A percentile compares a stretch with the other conserved stretches of the same genome.
Conservation (phyloP, 2,113 vertebrate genomes). For the Siniperca chuatsi region DNA sequence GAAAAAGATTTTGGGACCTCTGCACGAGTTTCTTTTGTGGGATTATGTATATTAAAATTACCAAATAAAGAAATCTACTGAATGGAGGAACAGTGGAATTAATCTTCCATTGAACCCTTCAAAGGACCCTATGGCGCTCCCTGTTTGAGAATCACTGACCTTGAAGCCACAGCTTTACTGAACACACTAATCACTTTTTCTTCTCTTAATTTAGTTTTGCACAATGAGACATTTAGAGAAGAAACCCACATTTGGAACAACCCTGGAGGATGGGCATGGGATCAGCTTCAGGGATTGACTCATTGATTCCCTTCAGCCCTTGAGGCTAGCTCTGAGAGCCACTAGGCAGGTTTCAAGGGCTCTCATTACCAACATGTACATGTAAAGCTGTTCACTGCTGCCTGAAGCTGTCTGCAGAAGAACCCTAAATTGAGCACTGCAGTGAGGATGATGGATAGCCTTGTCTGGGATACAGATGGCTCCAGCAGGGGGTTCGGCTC, state of each 20-base stretch:
- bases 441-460: slow-evolving; percentile 78
- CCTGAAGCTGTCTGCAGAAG: slow-evolving; percentile 71
- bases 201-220: slow-evolving; percentile 43
- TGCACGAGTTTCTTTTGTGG: background rate
- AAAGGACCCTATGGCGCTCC: background rate
- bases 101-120: background rate
- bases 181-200: slow-evolving; percentile 29
- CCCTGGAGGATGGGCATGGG: slow-evolving; percentile 45
- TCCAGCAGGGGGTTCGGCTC: slow-evolving; percentile 70
- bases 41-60: slow-evolving; percentile 1
- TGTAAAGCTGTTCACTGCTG: slow-evolving; percentile 74
- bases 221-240: slow-evolving; percentile 21
- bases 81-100: background rate
- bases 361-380: slow-evolving; percentile 78
- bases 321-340: slow-evolving; percentile 66
- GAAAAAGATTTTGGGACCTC: background rate
- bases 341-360: slow-evolving; percentile 74
- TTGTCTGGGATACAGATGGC: slow-evolving; percentile 80
- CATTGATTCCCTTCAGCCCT: slow-evolving; percentile 75
- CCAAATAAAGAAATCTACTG: background rate
- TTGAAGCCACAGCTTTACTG: background rate
- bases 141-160: background rate
- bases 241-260: slow-evolving; percentile 52
- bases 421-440: slow-evolving; percentile 68
- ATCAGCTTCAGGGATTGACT: slow-evolving; percentile 68